Percentiles rank a stretch among this genome's conserved stretches.
Evolutionary conservation across 2,113 vertebrate species (phyloP).

Genomic region (Glaucidium brasilianum): DNA sequence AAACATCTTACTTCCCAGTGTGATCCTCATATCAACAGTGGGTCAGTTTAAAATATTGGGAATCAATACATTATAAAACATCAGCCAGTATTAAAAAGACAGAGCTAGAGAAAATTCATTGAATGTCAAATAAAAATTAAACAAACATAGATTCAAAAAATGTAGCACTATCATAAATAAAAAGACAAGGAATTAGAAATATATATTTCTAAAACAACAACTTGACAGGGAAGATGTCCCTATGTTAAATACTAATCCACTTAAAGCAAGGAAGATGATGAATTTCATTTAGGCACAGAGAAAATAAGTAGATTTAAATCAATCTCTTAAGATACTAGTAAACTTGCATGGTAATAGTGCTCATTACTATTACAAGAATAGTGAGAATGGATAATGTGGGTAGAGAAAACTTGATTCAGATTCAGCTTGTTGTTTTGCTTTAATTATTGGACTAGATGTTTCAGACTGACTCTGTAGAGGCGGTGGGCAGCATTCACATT

Average conservation of each 20-base stretch:
- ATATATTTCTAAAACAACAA: conserved; percentile 34
- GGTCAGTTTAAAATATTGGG: conserved; percentile 78
- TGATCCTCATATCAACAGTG: conserved; percentile 75
- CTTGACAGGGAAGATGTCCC: conserved; percentile 41
- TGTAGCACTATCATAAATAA: conserved; percentile 71
- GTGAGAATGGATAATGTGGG: background rate
- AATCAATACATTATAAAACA: conserved; percentile 82
- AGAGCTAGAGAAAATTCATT: conserved; percentile 69
- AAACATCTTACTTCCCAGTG: conserved; percentile 77
- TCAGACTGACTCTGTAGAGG: background rate
- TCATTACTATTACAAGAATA: background rate
- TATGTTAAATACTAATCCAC: conserved; percentile 31
- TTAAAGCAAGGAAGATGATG: background rate
- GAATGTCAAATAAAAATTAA: conserved; percentile 75
- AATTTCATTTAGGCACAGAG: conserved; percentile 24
- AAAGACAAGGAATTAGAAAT: conserved; percentile 34
- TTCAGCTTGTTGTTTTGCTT: background rate
- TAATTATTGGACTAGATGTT: background rate
- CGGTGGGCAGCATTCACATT: background rate
- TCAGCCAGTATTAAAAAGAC: conserved; percentile 62
- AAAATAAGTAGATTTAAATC: conserved; percentile 1
- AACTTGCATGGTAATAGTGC: background rate
- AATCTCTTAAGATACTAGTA: conserved; percentile 40
- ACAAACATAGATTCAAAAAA: conserved; percentile 65
- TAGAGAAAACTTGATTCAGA: background rate